Conservation (phyloP, 2,113 vertebrate genomes). For the Ciconia boyciana region DNA sequence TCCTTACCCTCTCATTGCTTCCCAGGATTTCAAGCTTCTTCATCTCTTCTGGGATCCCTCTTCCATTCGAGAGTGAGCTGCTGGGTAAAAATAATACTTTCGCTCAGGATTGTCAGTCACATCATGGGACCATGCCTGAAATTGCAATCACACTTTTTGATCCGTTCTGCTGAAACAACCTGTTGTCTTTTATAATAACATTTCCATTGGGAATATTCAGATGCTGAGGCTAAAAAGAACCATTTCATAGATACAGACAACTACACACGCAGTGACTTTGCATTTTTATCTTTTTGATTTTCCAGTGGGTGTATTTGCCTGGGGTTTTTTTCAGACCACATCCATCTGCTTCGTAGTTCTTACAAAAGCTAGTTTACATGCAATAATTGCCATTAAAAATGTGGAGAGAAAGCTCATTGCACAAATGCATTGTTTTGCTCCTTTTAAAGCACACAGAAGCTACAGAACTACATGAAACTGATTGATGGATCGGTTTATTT, state of each 20-base stretch:
- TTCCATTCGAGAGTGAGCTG: not conserved
- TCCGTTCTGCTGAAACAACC: slow-evolving; percentile 49
- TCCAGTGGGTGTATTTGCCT: slow-evolving; percentile 43
- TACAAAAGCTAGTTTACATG: slow-evolving; percentile 36
- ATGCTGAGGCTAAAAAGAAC: slow-evolving; percentile 27
- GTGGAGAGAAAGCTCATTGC: not conserved
- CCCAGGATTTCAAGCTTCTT: not conserved
- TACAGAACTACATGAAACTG: not conserved
- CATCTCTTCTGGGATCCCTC: not conserved
- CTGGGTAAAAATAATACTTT: not conserved
- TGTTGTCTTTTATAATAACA: slow-evolving; percentile 41
- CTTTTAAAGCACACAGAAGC: slow-evolving; percentile 5
- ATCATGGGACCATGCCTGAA: not conserved
- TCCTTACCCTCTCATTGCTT: not conserved
- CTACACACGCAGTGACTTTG: slow-evolving; percentile 49
- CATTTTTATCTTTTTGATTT: slow-evolving; percentile 64
- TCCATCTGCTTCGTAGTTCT: slow-evolving; percentile 41
- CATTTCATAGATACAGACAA: slow-evolving; percentile 15
- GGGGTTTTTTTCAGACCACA: not conserved
- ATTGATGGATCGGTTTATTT: slow-evolving; percentile 32
- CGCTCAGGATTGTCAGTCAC: not conserved
- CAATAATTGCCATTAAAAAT: slow-evolving; percentile 54
- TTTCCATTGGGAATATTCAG: slow-evolving; percentile 53
- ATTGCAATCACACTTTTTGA: slow-evolving; percentile 13
- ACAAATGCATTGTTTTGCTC: not conserved